Base-by-base conservation (phyloP, 2,797 vertebrate genomes). In the Hafferia zeledoni region DNA sequence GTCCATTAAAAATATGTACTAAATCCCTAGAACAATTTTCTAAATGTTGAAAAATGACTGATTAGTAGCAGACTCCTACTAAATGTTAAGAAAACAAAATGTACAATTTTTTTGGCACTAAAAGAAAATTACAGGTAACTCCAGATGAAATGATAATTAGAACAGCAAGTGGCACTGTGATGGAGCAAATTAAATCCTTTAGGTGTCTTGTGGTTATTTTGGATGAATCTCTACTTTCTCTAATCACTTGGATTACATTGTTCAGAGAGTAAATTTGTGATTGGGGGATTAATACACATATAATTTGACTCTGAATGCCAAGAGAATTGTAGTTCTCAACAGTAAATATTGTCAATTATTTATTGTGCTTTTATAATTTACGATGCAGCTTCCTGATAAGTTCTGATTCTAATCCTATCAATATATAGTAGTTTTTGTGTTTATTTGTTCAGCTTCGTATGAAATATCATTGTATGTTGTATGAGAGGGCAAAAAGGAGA, bases 111-210 rank as follows among this genome's bases (percentile, higher is more conserved):
- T 97, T 92, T 96, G 91, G 86, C 92, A 93, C 89, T 95, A 69
- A 96, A 94, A 95, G 96, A 97, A 97, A 97, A 97, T 97, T 97
- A 90, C 80, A 96, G 94, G 95, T 97, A 97, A 95, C 87, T 97
- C 79, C 49, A 88, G 96, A 94, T 96, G 89, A 96, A 97, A 91
- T 94, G 80, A 96, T 96, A 94, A 98, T 97, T 97, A 96, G 94
- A 96, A 94, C 96, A 97, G 95, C 93, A 83, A 98, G 96, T 85
- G 89, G 75, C 70, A 76, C 87, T 5, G 31, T 86, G 93, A 96
- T 75, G 91, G 89, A 97, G 61, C 59, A 64, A 96, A 95, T 97
- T 95, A 97, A 96, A 96, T 96, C 82, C 92, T 95, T 92, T 90
- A 74, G 94, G 69, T 89, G 80, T 96, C 97, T 96, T 96, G 89